Evolutionary conservation across 2,888 invertebrate species (phyloP).

Genomic region (Trissonchulus latispiculum): DNA sequence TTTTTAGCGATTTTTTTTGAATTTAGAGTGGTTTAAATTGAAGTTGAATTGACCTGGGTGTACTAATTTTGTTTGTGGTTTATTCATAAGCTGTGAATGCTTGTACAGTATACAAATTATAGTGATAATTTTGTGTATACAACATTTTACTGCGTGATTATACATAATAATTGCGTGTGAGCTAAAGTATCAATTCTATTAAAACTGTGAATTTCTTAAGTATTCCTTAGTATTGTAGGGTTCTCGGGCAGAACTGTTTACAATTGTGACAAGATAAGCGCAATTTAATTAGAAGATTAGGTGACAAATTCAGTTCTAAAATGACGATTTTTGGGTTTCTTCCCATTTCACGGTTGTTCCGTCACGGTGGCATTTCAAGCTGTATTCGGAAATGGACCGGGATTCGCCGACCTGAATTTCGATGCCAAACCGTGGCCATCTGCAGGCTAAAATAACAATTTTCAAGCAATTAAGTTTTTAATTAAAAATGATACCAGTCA

Average conservation of each 20-base stretch:
- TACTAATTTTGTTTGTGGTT: background rate
- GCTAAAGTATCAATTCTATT: background rate
- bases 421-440: background rate
- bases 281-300: too few species aligned
- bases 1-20: too few species aligned
- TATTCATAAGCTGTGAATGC: background rate
- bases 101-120: background rate
- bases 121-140: background rate
- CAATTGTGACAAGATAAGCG: background rate
- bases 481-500: too few species aligned
- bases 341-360: background rate
- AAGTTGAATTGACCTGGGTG: background rate
- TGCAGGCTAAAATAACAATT: background rate
- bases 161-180: background rate
- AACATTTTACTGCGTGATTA: too few species aligned
- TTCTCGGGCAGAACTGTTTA: background rate
- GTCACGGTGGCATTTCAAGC: background rate
- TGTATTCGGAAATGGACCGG: background rate
- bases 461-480: too few species aligned
- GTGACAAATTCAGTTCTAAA: too few species aligned
- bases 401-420: background rate
- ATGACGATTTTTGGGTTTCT: background rate
- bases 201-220: too few species aligned
- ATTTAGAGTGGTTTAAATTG: too few species aligned
- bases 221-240: too few species aligned